These are phyloP conservation scores for Acanthosoma haemorrhoidale DNA, from an alignment of 2,888 invertebrate genomes.

Conservation along the genomic window DNA sequence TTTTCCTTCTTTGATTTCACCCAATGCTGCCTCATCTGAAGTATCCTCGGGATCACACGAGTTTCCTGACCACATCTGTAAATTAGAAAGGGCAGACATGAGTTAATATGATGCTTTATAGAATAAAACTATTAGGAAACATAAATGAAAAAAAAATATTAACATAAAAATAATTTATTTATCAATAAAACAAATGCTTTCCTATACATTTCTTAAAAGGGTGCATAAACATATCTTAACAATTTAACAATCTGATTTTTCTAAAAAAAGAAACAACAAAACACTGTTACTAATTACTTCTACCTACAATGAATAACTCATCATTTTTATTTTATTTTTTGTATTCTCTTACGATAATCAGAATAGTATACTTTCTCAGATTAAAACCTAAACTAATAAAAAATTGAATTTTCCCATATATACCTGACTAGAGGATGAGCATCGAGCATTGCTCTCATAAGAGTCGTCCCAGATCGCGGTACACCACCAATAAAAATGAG, in stretches of 20 bases:
- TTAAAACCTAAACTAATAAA: too few species aligned
- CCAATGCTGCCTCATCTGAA: conserved; percentile 95
- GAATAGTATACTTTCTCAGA: too few species aligned
- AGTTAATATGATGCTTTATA: background rate
- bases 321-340: too few species aligned
- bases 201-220: too few species aligned
- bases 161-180: background rate
- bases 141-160: background rate
- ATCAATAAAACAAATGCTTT: too few species aligned
- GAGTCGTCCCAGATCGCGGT: conserved; percentile 93
- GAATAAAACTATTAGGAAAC: background rate
- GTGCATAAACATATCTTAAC: too few species aligned
- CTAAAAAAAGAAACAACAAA: too few species aligned
- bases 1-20: conserved; percentile 88
- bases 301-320: too few species aligned
- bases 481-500: conserved; percentile 96
- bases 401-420: too few species aligned
- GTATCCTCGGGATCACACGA: conserved; percentile 89
- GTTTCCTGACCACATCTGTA: conserved; percentile 91
- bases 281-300: too few species aligned
- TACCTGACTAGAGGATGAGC: conserved; percentile 88
- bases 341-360: too few species aligned
- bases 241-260: too few species aligned
- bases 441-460: conserved; percentile 96
- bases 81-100: background rate